Percentiles rank a stretch among this genome's conserved stretches.
phyloP scores from a whole-genome alignment of 1,140 invertebrate species.

The Drosophila nikananu region DNA sequence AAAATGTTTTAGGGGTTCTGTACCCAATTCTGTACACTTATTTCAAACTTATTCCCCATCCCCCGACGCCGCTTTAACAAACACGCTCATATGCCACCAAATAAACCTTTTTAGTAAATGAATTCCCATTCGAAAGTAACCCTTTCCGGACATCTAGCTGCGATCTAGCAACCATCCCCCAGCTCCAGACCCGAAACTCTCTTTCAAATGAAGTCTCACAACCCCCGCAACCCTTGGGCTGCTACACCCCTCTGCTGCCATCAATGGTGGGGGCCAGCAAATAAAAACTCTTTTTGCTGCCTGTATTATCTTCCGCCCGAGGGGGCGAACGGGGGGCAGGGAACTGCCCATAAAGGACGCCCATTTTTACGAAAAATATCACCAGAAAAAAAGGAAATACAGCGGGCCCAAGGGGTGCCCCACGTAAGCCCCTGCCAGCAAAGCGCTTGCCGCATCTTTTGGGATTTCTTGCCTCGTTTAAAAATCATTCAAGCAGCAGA shows the following conservation, averaged over 20 bases:
- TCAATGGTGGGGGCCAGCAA: slow-evolving; percentile 42
- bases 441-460: slow-evolving; percentile 81
- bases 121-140: slow-evolving; percentile 41
- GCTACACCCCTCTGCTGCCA: background rate
- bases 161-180: slow-evolving; percentile 29
- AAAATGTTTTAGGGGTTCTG: background rate
- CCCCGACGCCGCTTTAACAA: background rate
- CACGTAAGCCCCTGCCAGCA: slow-evolving; percentile 74
- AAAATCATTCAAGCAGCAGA: slow-evolving; percentile 84
- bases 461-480: slow-evolving; percentile 83
- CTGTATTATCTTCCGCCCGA: slow-evolving; percentile 67
- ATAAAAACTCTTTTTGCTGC: slow-evolving; percentile 64
- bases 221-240: slow-evolving; percentile 30
- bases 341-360: slow-evolving; percentile 60
- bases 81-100: background rate
- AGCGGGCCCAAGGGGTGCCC: slow-evolving; percentile 33
- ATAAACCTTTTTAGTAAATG: slow-evolving; percentile 44
- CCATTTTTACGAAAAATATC: slow-evolving; percentile 60
- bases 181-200: slow-evolving; percentile 15
- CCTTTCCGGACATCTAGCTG: slow-evolving; percentile 39
- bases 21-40: background rate
- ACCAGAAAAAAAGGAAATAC: slow-evolving; percentile 44
- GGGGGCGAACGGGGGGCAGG: slow-evolving; percentile 23
- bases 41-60: background rate
- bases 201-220: slow-evolving; percentile 48